Percentiles rank a stretch among this genome's conserved stretches.
These are phyloP conservation scores for Lasioglossum marginatum DNA, from an alignment of 2,888 invertebrate genomes.

Conservation along the genomic window DNA sequence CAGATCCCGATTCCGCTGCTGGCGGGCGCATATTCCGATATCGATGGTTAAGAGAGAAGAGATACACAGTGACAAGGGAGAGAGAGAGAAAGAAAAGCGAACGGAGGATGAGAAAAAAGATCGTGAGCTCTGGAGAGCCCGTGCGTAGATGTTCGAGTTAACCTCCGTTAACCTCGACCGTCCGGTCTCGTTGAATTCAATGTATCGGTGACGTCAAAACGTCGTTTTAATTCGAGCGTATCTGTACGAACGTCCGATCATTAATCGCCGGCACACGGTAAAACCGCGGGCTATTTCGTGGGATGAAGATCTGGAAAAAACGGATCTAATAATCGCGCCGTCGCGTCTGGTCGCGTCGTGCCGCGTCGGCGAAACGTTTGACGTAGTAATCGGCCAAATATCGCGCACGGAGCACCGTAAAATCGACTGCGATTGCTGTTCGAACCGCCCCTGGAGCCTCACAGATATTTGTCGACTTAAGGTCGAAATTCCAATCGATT, in stretches of 20 bases:
- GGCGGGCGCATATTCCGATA: conserved; percentile 41
- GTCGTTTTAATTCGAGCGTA: conserved; percentile 68
- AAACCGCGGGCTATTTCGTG: conserved; percentile 33
- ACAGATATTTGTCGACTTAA: neutral
- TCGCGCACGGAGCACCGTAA: neutral
- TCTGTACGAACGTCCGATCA: conserved; percentile 55
- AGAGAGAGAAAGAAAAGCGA: conserved; percentile 1
- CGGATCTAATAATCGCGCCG: conserved; percentile 10
- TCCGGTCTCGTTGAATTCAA: conserved; percentile 77
- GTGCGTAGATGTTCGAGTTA: conserved; percentile 75
- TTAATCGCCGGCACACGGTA: conserved; percentile 37
- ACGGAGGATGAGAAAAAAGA: conserved; percentile 41
- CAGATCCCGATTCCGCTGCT: conserved; percentile 53
- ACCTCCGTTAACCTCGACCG: conserved; percentile 79
- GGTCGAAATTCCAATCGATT: neutral
- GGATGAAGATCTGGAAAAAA: conserved; percentile 12
- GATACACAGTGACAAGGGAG: neutral
- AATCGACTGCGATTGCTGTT: neutral
- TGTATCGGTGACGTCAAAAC: conserved; percentile 82
- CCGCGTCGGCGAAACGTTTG: neutral
- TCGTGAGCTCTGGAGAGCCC: conserved; percentile 46
- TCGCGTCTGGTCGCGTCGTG: too few species aligned
- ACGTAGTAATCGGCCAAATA: neutral
- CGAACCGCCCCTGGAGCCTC: neutral
- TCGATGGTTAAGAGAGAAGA: conserved; percentile 39